These are phyloP conservation scores for Cossypha caffra DNA, from an alignment of 2,797 vertebrate species.

Conservation along the genomic window DNA sequence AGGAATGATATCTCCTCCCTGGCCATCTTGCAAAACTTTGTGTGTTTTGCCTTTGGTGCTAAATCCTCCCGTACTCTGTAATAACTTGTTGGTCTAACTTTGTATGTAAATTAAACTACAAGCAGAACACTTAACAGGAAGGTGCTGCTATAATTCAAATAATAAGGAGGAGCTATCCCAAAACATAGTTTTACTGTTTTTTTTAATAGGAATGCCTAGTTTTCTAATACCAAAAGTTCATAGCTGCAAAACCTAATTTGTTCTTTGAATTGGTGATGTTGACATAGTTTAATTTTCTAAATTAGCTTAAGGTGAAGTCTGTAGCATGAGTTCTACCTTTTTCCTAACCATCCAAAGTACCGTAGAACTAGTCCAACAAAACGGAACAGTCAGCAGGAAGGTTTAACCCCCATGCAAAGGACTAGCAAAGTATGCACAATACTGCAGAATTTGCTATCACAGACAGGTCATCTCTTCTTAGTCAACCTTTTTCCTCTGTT, in stretches of 20 bases:
- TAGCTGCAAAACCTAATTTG: neutral
- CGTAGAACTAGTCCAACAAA: neutral
- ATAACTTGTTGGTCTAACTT: neutral
- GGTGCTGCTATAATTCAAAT: neutral
- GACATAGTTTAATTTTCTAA: neutral
- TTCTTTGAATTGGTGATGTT: neutral
- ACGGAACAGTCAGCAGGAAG: neutral
- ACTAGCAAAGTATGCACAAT: neutral
- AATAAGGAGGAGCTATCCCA: neutral
- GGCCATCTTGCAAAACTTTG: neutral
- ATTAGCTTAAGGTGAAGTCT: neutral
- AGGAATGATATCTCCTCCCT: neutral
- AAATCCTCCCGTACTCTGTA: neutral
- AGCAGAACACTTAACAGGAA: neutral
- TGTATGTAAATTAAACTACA: neutral
- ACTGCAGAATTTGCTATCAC: neutral
- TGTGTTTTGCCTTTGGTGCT: neutral
- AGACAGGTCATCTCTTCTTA: neutral
- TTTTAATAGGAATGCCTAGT: neutral
- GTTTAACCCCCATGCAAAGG: neutral
- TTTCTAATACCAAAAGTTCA: neutral
- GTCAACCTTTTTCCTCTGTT: neutral
- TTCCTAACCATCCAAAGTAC: neutral
- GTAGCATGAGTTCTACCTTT: neutral
- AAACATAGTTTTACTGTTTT: neutral